Evolutionary conservation across 2,797 vertebrate species (phyloP).

Genomic region (Varecia variegata): DNA sequence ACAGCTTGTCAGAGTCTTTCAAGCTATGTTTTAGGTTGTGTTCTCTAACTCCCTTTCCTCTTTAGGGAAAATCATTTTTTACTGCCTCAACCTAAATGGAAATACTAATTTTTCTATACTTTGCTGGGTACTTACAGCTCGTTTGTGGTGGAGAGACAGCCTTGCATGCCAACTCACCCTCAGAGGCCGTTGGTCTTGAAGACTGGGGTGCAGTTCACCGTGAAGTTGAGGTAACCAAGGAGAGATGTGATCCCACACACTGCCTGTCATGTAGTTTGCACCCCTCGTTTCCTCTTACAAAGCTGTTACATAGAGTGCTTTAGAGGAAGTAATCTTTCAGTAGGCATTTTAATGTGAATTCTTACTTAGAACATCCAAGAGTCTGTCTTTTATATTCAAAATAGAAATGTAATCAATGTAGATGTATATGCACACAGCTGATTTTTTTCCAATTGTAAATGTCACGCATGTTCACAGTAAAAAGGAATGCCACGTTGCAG

Average conservation of each 20-base stretch:
- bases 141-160: conserved; percentile 96
- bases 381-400: not conserved
- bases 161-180: conserved; percentile 97
- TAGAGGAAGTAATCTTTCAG: not conserved
- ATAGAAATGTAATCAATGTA: not conserved
- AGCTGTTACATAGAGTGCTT: not conserved
- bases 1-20: not conserved
- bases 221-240: conserved; percentile 91
- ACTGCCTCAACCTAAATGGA: not conserved
- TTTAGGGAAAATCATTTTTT: not conserved
- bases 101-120: conserved; percentile 30
- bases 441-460: not conserved
- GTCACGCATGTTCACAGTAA: not conserved
- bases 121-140: conserved; percentile 84
- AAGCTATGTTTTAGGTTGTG: not conserved
- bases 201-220: conserved; percentile 96
- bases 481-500: not conserved
- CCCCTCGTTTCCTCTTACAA: not conserved
- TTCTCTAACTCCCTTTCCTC: not conserved
- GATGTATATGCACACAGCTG: not conserved
- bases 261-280: not conserved
- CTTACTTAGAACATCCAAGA: not conserved
- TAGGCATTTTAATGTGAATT: not conserved
- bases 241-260: not conserved
- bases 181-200: conserved; percentile 96